Percentiles rank a stretch among this genome's conserved stretches.
These are phyloP conservation scores for Schizopygopsis pylzovi DNA, from an alignment of 2,797 vertebrate genomes.

Conservation along the genomic window DNA sequence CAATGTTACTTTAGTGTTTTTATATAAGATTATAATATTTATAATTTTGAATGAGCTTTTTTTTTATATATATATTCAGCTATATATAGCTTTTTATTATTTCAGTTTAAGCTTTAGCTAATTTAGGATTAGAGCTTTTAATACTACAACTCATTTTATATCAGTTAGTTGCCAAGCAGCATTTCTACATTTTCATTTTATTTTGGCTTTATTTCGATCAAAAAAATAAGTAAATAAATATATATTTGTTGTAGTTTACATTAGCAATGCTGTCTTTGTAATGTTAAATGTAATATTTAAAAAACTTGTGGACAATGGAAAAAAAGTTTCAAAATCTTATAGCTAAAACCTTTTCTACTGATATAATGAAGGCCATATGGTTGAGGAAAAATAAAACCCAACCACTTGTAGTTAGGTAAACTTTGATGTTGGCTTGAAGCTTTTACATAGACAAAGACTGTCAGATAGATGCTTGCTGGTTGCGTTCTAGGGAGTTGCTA, in stretches of 20 bases:
- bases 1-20: too few relatives aligned
- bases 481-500: not conserved
- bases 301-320: not conserved
- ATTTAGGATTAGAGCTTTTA: not conserved
- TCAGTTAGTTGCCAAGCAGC: not conserved
- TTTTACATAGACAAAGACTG: not conserved
- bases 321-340: not conserved
- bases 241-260: not conserved
- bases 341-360: not conserved
- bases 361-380: not conserved
- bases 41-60: too few relatives aligned
- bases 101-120: not conserved
- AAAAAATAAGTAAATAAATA: too few relatives aligned
- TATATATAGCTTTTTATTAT: not conserved
- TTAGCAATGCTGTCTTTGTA: not conserved
- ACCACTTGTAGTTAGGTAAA: not conserved
- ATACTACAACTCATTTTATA: not conserved
- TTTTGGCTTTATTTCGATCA: not conserved
- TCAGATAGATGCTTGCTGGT: not conserved
- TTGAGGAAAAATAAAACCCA: not conserved
- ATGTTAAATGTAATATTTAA: not conserved
- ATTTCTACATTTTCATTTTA: not conserved
- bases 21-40: too few relatives aligned
- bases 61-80: too few relatives aligned
- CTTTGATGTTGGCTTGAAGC: not conserved